Evolutionary conservation across 1,140 invertebrate genomes (phyloP).

Genomic region (Charaxes varanes): DNA sequence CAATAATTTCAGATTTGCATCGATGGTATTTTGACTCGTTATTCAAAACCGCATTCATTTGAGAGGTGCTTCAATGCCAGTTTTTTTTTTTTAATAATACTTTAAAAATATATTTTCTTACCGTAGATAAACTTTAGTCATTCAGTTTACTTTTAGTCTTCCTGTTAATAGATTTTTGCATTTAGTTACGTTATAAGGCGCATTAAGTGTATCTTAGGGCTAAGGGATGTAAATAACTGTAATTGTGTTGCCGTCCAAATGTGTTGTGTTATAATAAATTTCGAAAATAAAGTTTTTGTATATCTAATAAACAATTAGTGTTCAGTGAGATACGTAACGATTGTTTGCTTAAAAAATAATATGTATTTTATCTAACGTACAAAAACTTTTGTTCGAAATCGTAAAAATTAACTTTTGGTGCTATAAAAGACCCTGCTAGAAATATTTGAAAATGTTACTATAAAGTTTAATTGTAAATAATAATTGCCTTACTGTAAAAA

Average conservation of each 20-base stretch:
- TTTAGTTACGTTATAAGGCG: slow-evolving; percentile 52
- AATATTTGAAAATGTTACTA: slow-evolving; percentile 28
- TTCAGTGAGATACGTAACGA: background rate
- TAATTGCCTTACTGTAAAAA: slow-evolving; percentile 46
- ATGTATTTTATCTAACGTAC: slow-evolving; percentile 13
- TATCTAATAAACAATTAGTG: too few species aligned
- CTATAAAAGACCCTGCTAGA: slow-evolving; percentile 47
- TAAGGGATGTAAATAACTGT: slow-evolving; percentile 52
- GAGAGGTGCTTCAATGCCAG: slow-evolving; percentile 8
- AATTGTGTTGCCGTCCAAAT: slow-evolving; percentile 39
- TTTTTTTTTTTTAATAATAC: slow-evolving; percentile 6
- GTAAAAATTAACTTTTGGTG: slow-evolving; percentile 35
- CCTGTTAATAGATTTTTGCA: slow-evolving; percentile 57
- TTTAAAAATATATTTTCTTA: background rate
- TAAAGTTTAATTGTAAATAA: slow-evolving; percentile 49
- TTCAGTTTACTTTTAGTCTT: slow-evolving; percentile 36
- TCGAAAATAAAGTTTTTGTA: slow-evolving; percentile 12
- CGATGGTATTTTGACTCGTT: too few species aligned
- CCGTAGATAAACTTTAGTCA: slow-evolving; percentile 27
- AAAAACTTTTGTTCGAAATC: slow-evolving; percentile 20
- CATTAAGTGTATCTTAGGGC: slow-evolving; percentile 36
- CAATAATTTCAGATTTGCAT: too few species aligned
- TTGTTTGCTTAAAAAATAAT: background rate
- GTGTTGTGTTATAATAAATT: slow-evolving; percentile 14
- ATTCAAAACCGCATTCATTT: too few species aligned